Percentiles rank a stretch among this genome's conserved stretches.
Evolutionary conservation across 2,113 vertebrate genomes (phyloP).

Genomic region (Poicephalus gulielmi): DNA sequence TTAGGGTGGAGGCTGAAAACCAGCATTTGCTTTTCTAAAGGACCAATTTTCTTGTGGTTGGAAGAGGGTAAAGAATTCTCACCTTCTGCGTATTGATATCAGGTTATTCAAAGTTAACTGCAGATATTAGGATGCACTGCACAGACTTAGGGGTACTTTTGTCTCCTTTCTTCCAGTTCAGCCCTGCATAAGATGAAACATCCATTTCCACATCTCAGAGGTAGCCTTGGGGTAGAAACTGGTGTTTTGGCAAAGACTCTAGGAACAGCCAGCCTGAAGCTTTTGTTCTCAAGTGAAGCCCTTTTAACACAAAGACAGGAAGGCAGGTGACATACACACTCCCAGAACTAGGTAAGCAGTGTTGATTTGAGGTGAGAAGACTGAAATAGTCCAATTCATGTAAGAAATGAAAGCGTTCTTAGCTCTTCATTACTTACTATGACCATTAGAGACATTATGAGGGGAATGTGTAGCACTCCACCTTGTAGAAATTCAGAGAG

Average conservation of each 20-base stretch:
- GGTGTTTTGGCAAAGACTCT: background rate
- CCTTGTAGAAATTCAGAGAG: background rate
- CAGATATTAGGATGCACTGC: background rate
- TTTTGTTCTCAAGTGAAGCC: background rate
- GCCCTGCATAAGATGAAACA: background rate
- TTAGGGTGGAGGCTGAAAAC: background rate
- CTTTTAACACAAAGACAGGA: background rate
- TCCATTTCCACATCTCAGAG: background rate
- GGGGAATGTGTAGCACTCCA: background rate
- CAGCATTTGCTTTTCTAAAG: background rate
- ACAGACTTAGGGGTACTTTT: background rate
- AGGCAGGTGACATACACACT: background rate
- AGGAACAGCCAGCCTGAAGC: background rate
- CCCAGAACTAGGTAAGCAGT: background rate
- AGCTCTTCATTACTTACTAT: background rate
- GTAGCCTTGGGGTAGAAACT: background rate
- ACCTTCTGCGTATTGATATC: background rate
- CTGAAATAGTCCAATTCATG: background rate
- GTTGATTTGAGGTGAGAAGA: background rate
- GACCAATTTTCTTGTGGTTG: background rate
- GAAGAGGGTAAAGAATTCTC: background rate
- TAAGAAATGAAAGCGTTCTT: background rate
- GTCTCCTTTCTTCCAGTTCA: background rate
- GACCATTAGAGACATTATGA: background rate
- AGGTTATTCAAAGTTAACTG: background rate